Evolutionary conservation across 1,140 invertebrate genomes (phyloP), one percentile per base, ranked within the genome.

Genomic region (Brachionus plicatilis): DNA sequence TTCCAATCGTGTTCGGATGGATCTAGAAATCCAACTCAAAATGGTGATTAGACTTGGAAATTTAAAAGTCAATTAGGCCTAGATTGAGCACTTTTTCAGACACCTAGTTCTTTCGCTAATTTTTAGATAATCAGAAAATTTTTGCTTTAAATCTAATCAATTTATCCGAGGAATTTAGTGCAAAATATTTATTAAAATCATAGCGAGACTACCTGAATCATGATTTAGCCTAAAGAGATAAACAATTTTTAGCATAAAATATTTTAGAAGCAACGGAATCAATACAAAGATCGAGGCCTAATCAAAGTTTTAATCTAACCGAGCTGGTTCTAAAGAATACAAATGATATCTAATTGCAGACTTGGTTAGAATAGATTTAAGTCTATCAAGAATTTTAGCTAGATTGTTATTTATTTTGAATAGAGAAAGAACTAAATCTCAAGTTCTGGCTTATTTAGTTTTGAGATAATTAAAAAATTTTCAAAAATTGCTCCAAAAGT

Each of bases 371-470:
- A 41, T 72, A 72, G 37, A 72, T 37, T 68, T n/a, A 14, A 68
- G n/a, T 33, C 27, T 68, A 33, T 68, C 11, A 41, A 33, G 27
- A 41, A 33, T 37, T 68, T 68, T 29, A 14, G 9, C 27, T 33
- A 68, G 66, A 33, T 33, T 68, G 12, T 33, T 33, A 7, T 68
- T 68, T 68, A 33, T 14, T 33, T 33, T 68, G 65, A 68, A 68
- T 41, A 72, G 29, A 70, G 37, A 72, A 20, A 45, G 17, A 43
- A n/a, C 33, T 68, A 24, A 33, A 68, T 68, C 33, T 72, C 37
- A 72, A 72, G 68, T 72, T 72, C 12, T 72, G 68, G 68, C 37
- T 72, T 72, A 47, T 72, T 72, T 45, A 72, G 33, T 72, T 72
- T 72, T 37, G 68, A 72, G 68, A 72, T 72, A 72, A 72, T 72